A percentile compares a stretch with the other conserved stretches of the same genome.
Evolutionary conservation across 1,140 invertebrate species (phyloP).

Genomic region (Drosophila mayri): DNA sequence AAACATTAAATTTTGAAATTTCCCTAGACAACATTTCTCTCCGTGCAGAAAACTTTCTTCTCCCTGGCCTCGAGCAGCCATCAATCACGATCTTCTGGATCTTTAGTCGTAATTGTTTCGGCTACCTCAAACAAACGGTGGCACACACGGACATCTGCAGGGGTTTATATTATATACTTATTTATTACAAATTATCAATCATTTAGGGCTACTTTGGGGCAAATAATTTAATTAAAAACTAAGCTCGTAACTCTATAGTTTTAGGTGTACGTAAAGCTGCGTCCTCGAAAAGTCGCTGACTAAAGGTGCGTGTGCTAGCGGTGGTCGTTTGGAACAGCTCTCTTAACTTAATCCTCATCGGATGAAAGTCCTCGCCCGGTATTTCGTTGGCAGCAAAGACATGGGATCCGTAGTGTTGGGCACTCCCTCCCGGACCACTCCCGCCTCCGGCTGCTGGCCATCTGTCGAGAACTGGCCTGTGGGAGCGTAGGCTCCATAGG

Average conservation of each 20-base stretch:
- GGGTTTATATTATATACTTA: constrained; percentile 19
- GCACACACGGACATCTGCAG: background rate
- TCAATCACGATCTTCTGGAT: constrained; percentile 48
- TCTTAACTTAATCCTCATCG: constrained; percentile 34
- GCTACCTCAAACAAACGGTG: constrained; percentile 37
- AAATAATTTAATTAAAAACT: constrained; percentile 69
- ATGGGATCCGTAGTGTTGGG: constrained; percentile 71
- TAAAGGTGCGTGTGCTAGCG: constrained; percentile 59
- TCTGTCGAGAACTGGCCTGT: constrained; percentile 47
- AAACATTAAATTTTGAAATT: too few species aligned
- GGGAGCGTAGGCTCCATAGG: constrained; percentile 65
- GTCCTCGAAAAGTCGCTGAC: constrained; percentile 71
- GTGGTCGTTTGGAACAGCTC: constrained; percentile 54
- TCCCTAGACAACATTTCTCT: background rate
- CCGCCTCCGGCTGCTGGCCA: constrained; percentile 9
- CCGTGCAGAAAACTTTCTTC: constrained; percentile 55
- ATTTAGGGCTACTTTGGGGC: constrained; percentile 58
- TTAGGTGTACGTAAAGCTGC: constrained; percentile 71
- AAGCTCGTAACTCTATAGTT: constrained; percentile 55
- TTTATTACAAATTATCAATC: constrained; percentile 53
- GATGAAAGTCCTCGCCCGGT: constrained; percentile 64
- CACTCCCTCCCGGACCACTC: constrained; percentile 38
- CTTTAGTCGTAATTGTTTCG: constrained; percentile 57
- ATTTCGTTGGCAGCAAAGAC: constrained; percentile 71
- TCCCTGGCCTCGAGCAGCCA: constrained; percentile 10